phyloP scores from a whole-genome alignment of 2,888 invertebrate species.

The Mesochorus sp. region DNA sequence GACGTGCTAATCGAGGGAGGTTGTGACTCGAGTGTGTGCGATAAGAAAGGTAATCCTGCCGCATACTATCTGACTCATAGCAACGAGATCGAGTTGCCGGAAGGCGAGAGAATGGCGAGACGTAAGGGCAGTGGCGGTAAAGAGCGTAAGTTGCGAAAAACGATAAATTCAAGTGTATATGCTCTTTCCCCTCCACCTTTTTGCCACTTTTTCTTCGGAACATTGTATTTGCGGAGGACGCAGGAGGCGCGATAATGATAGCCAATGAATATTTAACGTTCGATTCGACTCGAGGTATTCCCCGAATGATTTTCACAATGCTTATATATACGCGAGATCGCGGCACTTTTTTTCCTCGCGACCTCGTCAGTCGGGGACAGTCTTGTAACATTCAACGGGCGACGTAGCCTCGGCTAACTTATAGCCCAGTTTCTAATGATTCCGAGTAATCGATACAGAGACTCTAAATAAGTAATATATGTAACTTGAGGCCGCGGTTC shows the following conservation, averaged over 20 bases:
- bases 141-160: conserved; percentile 78
- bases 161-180: too few relatives aligned
- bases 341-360: not conserved
- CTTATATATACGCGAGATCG: not conserved
- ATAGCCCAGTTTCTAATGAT: conserved; percentile 67
- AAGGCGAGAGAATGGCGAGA: conserved; percentile 72
- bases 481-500: conserved; percentile 66
- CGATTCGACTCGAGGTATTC: conserved; percentile 20
- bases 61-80: conserved; percentile 84
- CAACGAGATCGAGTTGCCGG: conserved; percentile 83
- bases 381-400: conserved; percentile 44
- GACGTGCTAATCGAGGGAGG: conserved; percentile 85
- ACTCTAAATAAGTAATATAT: conserved; percentile 70
- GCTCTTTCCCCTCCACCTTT: not conserved
- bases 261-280: conserved; percentile 28
- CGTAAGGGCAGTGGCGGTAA: conserved; percentile 70
- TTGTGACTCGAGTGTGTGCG: conserved; percentile 85
- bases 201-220: not conserved
- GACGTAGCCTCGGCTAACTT: conserved; percentile 53
- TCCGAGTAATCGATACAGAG: conserved; percentile 71
- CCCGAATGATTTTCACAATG: conserved; percentile 18
- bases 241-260: not conserved
- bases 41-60: conserved; percentile 84
- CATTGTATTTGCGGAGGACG: too few relatives aligned
- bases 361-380: too few relatives aligned